These are phyloP conservation scores for Myotis planiceps DNA, from an alignment of 2,797 vertebrate genomes.

Conservation along the genomic window DNA sequence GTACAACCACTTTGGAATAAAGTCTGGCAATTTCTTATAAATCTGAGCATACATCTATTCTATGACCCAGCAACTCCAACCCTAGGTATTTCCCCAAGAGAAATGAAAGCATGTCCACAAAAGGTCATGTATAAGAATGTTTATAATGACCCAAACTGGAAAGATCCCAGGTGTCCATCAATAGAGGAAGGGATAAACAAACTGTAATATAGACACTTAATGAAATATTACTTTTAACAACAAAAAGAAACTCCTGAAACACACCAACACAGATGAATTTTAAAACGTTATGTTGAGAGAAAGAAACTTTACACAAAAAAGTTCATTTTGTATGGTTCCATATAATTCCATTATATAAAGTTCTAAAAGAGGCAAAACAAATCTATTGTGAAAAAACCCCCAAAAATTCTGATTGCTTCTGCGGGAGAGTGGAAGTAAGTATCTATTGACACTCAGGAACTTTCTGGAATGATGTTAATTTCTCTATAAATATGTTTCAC, in stretches of 20 bases:
- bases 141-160: neutral
- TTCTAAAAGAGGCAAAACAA: neutral
- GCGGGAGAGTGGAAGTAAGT: neutral
- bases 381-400: neutral
- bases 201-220: neutral
- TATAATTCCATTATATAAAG: neutral
- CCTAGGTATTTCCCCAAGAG: neutral
- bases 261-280: neutral
- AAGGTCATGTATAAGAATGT: neutral
- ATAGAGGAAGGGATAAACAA: neutral
- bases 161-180: neutral
- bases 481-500: neutral
- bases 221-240: neutral
- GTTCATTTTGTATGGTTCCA: neutral
- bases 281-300: neutral
- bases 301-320: neutral
- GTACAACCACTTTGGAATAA: neutral
- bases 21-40: neutral
- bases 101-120: neutral
- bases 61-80: neutral
- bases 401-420: neutral
- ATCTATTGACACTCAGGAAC: fast-evolving
- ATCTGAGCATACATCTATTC: neutral
- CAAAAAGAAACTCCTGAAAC: neutral
- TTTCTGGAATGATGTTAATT: neutral